These are phyloP conservation scores for Metridium senile DNA, from an alignment of 92 coral and sea anemone genomes.

Conservation along the genomic window DNA sequence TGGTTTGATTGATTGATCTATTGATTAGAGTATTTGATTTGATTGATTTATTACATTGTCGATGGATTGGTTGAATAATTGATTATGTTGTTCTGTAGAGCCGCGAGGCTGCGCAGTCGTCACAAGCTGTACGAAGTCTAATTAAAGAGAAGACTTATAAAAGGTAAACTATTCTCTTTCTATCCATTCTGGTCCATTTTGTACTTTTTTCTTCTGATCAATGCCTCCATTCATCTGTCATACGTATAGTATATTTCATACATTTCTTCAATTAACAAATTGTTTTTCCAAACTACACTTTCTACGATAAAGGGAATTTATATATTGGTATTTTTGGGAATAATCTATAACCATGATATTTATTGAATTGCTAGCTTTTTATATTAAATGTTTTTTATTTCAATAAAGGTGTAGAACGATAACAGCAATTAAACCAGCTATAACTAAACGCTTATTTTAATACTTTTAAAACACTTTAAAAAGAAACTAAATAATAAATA, in stretches of 20 bases:
- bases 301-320: background rate
- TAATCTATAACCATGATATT: background rate
- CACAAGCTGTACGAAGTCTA: constrained; percentile 84
- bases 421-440: no score
- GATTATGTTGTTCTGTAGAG: constrained; percentile 38
- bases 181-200: background rate
- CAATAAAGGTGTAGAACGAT: no score
- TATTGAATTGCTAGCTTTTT: no score
- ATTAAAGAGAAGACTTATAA: constrained; percentile 77
- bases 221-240: no score
- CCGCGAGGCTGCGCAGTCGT: constrained; percentile 80
- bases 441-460: no score
- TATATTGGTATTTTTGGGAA: no score
- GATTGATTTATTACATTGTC: background rate
- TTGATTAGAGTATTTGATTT: background rate
- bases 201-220: background rate
- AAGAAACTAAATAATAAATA: no score
- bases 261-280: no score
- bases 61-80: background rate
- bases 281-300: background rate
- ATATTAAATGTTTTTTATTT: no score
- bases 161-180: constrained; percentile 39
- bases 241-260: no score
- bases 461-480: no score
- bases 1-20: background rate